Percentiles rank a stretch among this genome's conserved stretches.
Evolutionary conservation across 2,888 invertebrate species (phyloP).

Genomic region (Penaeus monodon): DNA sequence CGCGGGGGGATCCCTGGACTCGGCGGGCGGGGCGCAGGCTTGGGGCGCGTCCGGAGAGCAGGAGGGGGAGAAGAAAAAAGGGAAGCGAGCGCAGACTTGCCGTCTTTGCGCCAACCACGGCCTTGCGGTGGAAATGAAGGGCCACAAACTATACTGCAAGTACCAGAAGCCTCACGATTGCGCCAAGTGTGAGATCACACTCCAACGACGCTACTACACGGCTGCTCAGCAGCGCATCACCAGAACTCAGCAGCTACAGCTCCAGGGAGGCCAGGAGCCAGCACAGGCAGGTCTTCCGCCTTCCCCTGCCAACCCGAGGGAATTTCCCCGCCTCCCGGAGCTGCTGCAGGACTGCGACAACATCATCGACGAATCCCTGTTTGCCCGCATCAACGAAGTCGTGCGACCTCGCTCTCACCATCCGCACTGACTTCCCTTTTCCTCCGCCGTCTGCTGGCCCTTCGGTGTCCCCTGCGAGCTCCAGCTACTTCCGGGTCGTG

Average conservation of each 20-base stretch:
- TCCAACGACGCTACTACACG: background rate
- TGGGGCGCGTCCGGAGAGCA: too few species aligned
- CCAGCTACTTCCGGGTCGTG: too few species aligned
- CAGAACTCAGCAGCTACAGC: slow-evolving; percentile 10
- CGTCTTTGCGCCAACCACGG: slow-evolving; percentile 13
- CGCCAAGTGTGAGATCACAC: slow-evolving; percentile 6
- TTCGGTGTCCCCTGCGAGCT: too few species aligned
- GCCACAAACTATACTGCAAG: background rate
- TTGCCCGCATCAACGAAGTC: slow-evolving; percentile 17
- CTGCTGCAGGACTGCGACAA: slow-evolving; percentile 1
- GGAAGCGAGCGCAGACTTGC: slow-evolving; percentile 11
- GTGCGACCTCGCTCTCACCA: slow-evolving; percentile 12
- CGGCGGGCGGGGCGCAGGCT: too few species aligned
- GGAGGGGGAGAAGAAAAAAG: too few species aligned
- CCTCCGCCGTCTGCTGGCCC: too few species aligned
- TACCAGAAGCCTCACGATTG: slow-evolving; percentile 15
- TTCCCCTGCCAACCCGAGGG: background rate
- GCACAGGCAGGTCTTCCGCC: background rate
- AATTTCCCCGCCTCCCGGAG: slow-evolving; percentile 21
- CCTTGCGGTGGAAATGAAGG: slow-evolving; percentile 4
- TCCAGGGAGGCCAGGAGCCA: background rate
- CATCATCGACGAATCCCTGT: slow-evolving; percentile 26
- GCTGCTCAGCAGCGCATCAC: slow-evolving; percentile 9
- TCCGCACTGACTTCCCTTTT: background rate
- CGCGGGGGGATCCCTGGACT: too few species aligned